A percentile compares a stretch with the other conserved stretches of the same genome.
Evolutionary conservation across 2,797 vertebrate genomes (phyloP).

Genomic region (Percopsis omiscomaycus): DNA sequence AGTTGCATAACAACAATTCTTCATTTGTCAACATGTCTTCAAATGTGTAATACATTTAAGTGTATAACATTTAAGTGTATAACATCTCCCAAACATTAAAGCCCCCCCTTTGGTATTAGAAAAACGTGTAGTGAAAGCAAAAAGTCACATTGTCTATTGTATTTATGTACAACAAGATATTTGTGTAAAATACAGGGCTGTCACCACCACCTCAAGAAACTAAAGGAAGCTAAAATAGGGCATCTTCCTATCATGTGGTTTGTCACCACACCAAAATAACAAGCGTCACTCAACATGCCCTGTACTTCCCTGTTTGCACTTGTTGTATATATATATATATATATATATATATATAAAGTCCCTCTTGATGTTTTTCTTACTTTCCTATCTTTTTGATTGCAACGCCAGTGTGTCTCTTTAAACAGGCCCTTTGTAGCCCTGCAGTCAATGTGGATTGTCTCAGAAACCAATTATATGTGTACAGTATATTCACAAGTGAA

Average conservation of each 20-base stretch:
- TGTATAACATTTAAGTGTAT: neutral
- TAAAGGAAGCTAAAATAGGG: slow-evolving; percentile 67
- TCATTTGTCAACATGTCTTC: neutral
- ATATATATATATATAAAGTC: slow-evolving; percentile 8
- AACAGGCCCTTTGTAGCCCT: neutral
- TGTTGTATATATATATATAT: neutral
- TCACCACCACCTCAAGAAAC: slow-evolving; percentile 29
- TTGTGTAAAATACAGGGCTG: slow-evolving; percentile 1
- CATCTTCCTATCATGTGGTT: slow-evolving; percentile 63
- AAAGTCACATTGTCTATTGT: neutral
- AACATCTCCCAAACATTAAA: neutral
- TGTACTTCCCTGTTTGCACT: slow-evolving; percentile 50
- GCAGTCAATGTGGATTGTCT: slow-evolving; percentile 3
- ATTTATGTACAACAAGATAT: neutral
- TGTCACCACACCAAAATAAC: slow-evolving; percentile 56
- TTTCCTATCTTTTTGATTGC: slow-evolving; percentile 3
- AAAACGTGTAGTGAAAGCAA: neutral
- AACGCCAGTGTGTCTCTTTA: neutral
- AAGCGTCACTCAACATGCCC: slow-evolving; percentile 35
- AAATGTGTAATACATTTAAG: neutral
- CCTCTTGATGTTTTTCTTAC: slow-evolving; percentile 15
- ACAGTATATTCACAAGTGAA: neutral
- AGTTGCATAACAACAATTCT: too few relatives aligned
- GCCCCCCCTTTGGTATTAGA: neutral
- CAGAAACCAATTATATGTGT: neutral